Evolutionary conservation across 2,888 invertebrate species (phyloP), one percentile per base, ranked within the genome.

Genomic region (Antheraea yamamai): DNA sequence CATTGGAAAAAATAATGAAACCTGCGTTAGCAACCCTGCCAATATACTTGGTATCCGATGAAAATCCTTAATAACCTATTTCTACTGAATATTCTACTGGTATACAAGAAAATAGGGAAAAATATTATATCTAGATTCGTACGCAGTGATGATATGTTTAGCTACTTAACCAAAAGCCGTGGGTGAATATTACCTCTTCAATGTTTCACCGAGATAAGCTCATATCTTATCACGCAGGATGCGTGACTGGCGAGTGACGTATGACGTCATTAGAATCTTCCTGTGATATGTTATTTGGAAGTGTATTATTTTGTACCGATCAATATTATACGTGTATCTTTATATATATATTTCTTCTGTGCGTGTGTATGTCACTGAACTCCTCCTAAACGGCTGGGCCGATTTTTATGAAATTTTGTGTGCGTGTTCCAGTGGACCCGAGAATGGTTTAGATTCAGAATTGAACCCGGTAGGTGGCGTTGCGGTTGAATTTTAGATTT

Each of bases 201-300:
- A 90, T 90, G 87, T 88, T 83, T 88, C 85, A 85, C 79, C 74
- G 80, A 88, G 89, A 90, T 90, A 89, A 88, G 88, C 88, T 84
- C 89, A 90, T 90, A 85, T 88, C 89, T 90, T 90, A 89, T 87
- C 87, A 85, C 77, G 77, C 77, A 80, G 79, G 76, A 77, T 75
- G 76, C 77, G 81, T 82, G 79, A 80, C 73, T 77, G 84, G 82
- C 82, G 77, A 79, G 83, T 75, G 85, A 89, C 81, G 82, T 82
- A 89, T 89, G 88, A 85, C 76, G 83, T 85, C 84, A 88, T 87
- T 87, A 87, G 81, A 39, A 20, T 39, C 70, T 70, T 39, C 79
- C 70, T 70, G 70, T 39, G 70, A 70, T n/a, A 68, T 74, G 55
- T 51, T n/a, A 74, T 74, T 74, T 55, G 20, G 20, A 39, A 30